Evolutionary conservation across 2,113 vertebrate species (phyloP).

Genomic region (Oplegnathus fasciatus): DNA sequence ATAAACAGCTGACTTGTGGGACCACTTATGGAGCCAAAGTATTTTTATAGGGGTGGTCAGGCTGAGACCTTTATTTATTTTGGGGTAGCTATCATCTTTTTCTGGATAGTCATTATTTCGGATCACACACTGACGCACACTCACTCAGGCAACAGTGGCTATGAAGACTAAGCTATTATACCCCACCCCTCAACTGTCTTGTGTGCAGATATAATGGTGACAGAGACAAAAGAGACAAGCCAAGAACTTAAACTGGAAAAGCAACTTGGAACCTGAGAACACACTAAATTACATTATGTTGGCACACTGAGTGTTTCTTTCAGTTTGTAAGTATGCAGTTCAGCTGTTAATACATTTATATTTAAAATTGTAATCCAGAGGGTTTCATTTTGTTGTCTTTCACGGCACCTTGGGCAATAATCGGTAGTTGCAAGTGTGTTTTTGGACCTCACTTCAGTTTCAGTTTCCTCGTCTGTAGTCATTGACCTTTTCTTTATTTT

Average conservation of each 20-base stretch:
- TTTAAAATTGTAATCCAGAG: too few relatives aligned
- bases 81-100: not conserved
- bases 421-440: too few relatives aligned
- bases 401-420: too few relatives aligned
- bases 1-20: slow-evolving; percentile 15
- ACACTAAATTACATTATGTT: not conserved
- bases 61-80: slow-evolving; percentile 2
- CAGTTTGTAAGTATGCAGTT: not conserved
- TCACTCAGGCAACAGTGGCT: not conserved
- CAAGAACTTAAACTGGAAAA: not conserved
- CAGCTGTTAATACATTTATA: not conserved
- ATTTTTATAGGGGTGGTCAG: not conserved
- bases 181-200: not conserved
- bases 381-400: too few relatives aligned
- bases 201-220: too few relatives aligned
- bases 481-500: too few relatives aligned
- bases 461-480: too few relatives aligned
- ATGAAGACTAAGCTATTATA: not conserved
- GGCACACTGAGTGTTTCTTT: not conserved
- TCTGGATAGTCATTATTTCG: not conserved
- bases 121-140: not conserved
- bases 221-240: too few relatives aligned
- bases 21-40: not conserved
- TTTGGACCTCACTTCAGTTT: too few relatives aligned
- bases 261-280: not conserved